Base-by-base conservation (phyloP, 2,113 vertebrate genomes). In the Entomyzon cyanotis region DNA sequence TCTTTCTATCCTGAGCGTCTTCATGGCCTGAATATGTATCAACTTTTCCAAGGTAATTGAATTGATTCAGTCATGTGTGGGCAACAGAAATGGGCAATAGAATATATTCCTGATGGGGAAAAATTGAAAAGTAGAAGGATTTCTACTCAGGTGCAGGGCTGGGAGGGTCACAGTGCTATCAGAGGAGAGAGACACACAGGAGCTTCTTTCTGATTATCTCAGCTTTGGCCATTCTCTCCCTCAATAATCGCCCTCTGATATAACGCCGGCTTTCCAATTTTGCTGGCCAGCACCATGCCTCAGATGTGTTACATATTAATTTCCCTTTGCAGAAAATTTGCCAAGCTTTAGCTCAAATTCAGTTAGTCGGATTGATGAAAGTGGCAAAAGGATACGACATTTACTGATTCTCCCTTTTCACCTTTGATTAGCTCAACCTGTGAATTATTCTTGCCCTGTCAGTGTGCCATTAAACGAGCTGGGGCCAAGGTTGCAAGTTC, bases 311-410 rank as follows among this genome's bases (percentile, higher is more conserved):
- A 98, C 99, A 99, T 99, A 98, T 99, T 99, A 99, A 99, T 99
- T 99, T 99, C 99, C 99, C 99, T 96, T 98, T 98, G 98, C 97
- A 97, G 98, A 98, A 98, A 98, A 98, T 98, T 98, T 99, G 98
- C 98, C 97, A 97, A 97, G 98, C 98, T 97, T 98, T 98, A 97
- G 98, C 98, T 99, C 99, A 98, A 98, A 99, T 99, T 99, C 99
- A 98, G 98, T 99, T 99, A 99, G 98, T 97, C 95, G 99, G 99
- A 99, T 99, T 99, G 99, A 99, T 99, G 99, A 99, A 98, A 99
- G 99, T 98, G 98, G 98, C 98, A 98, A 99, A 98, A 98, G 98
- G 99, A 99, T 99, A 98, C 97, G 99, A 99, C 99, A 97, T 98
- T 98, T 99, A 99, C 99, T 99, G 98, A 99, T 99, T 99, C 98